A percentile compares a stretch with the other conserved stretches of the same genome.
phyloP scores from a whole-genome alignment of 2,113 vertebrate species.

The Suricata suricatta region DNA sequence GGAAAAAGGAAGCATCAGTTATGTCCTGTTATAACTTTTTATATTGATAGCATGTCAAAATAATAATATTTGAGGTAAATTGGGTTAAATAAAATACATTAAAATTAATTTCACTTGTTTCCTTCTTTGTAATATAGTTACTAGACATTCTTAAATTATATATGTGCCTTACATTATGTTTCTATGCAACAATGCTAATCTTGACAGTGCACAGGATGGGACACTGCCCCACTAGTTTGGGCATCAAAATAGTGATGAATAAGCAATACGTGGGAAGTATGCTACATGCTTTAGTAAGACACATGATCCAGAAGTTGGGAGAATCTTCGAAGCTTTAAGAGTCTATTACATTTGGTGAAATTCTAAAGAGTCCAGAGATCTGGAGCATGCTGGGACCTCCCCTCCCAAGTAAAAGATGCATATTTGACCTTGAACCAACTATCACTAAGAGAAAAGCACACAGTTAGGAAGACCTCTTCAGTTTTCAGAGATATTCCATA shows the following conservation, averaged over 20 bases:
- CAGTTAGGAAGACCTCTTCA: neutral
- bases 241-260: too few relatives aligned
- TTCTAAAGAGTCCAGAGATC: neutral
- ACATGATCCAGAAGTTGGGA: neutral
- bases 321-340: neutral
- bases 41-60: neutral
- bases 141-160: neutral
- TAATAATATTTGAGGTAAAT: neutral
- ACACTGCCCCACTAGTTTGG: neutral
- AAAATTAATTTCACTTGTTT: neutral
- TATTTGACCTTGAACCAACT: neutral
- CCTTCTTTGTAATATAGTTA: neutral
- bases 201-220: neutral
- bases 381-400: neutral
- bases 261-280: neutral
- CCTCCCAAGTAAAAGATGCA: neutral
- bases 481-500: neutral
- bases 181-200: neutral
- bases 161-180: neutral
- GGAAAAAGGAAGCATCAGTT: neutral
- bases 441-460: neutral
- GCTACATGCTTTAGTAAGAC: neutral
- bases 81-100: neutral
- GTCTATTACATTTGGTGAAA: neutral
- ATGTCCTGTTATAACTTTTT: neutral